Evolutionary conservation across 2,888 invertebrate genomes (phyloP).

Genomic region (Macrosoma leucophasiata): DNA sequence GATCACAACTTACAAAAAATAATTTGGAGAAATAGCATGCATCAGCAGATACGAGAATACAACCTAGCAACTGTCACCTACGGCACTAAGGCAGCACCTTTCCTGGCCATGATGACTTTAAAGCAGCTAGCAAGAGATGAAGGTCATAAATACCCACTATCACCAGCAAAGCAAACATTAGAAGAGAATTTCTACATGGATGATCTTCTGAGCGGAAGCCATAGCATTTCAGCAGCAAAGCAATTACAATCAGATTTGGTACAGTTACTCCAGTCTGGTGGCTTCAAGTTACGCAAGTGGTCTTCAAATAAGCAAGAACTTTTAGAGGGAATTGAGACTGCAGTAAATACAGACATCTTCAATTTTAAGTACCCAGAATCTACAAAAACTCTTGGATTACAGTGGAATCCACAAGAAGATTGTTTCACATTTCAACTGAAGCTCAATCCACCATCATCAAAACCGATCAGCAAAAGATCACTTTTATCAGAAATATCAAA

Average conservation of each 20-base stretch:
- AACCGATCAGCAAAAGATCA: constrained; percentile 7
- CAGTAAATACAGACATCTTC: not conserved
- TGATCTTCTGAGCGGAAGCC: constrained; percentile 4
- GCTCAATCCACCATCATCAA: constrained; percentile 12
- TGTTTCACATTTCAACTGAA: constrained; percentile 10
- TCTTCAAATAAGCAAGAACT: not conserved
- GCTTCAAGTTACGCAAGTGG: constrained; percentile 2
- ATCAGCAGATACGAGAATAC: constrained; percentile 4
- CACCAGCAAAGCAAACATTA: constrained; percentile 2
- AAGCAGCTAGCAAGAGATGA: constrained; percentile 19
- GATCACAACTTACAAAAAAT: constrained; percentile 25
- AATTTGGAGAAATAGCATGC: constrained; percentile 18
- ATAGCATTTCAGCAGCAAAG: not conserved
- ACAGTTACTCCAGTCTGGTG: constrained; percentile 7
- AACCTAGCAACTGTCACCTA: constrained; percentile 11
- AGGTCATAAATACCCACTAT: constrained; percentile 9
- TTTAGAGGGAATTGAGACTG: not conserved
- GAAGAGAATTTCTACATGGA: constrained; percentile 16
- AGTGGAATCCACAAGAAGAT: constrained; percentile 3
- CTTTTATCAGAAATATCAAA: constrained; percentile 7
- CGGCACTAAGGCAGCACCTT: constrained; percentile 22
- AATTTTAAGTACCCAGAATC: constrained; percentile 8
- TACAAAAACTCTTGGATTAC: constrained; percentile 11
- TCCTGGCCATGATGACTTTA: constrained; percentile 25
- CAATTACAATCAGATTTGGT: constrained; percentile 16